Evolutionary conservation across 2,797 vertebrate species (phyloP).

Genomic region (Anguilla obscura): DNA sequence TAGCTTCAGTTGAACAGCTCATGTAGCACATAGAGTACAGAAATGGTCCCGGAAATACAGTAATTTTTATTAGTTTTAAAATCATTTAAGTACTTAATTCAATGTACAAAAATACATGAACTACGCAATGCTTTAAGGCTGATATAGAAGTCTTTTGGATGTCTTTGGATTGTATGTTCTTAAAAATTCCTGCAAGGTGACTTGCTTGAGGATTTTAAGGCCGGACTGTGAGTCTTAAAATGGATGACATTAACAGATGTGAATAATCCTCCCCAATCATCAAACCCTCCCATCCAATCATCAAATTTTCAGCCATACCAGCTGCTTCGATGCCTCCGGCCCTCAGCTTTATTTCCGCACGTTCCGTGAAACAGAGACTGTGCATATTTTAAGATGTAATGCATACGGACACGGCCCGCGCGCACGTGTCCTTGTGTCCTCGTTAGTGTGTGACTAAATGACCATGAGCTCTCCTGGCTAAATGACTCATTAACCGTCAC

Average conservation of each 20-base stretch:
- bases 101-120: not conserved
- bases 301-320: not conserved
- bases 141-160: not conserved
- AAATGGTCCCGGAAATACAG: not conserved
- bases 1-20: not conserved
- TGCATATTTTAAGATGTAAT: conserved; percentile 20
- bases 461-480: not conserved
- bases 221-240: not conserved
- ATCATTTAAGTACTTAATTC: not conserved
- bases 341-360: not conserved
- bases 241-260: not conserved
- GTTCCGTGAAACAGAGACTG: conserved; percentile 12
- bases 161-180: not conserved
- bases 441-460: conserved; percentile 13
- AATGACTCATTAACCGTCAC: conserved; percentile 20
- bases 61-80: too few species aligned
- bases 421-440: not conserved
- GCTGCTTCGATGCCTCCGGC: not conserved
- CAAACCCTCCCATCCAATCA: not conserved
- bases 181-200: not conserved
- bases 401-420: not conserved
- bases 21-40: not conserved
- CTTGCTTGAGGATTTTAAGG: not conserved
- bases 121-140: not conserved
- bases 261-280: conserved; percentile 4